Evolutionary conservation across 2,888 invertebrate genomes (phyloP).

Genomic region (Stenodera caucasica): DNA sequence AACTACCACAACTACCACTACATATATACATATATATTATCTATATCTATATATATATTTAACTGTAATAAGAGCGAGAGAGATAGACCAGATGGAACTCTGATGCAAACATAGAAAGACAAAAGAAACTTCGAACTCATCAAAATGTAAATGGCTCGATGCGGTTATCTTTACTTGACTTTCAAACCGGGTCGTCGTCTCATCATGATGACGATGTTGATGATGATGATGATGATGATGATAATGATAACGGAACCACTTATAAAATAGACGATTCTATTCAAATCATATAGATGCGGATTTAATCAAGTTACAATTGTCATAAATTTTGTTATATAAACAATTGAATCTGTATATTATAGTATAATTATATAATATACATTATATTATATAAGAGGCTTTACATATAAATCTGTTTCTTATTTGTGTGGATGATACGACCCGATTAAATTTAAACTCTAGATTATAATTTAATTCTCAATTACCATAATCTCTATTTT

Average conservation of each 20-base stretch:
- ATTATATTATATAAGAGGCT: background rate
- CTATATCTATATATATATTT: too few relatives aligned
- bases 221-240: too few relatives aligned
- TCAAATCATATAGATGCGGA: too few relatives aligned
- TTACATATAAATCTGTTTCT: background rate
- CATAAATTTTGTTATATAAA: too few relatives aligned
- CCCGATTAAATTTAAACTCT: background rate
- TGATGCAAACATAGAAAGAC: slow-evolving; percentile 38
- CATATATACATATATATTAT: too few relatives aligned
- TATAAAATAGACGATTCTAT: slow-evolving; percentile 34
- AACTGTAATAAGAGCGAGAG: background rate
- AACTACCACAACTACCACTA: slow-evolving; percentile 23
- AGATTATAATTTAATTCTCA: background rate
- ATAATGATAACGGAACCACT: too few relatives aligned
- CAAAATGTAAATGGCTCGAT: slow-evolving; percentile 51
- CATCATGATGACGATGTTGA: too few relatives aligned
- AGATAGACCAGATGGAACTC: slow-evolving; percentile 23
- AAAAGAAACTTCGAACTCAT: slow-evolving; percentile 50
- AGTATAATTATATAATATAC: too few relatives aligned
- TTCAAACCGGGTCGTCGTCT: slow-evolving; percentile 43
- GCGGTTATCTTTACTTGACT: slow-evolving; percentile 44
- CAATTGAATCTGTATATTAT: too few relatives aligned
- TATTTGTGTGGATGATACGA: background rate
- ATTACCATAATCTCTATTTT: background rate
- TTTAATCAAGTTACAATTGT: too few relatives aligned